Evolutionary conservation across 2,888 invertebrate species (phyloP).

Genomic region (Protonemura montana): DNA sequence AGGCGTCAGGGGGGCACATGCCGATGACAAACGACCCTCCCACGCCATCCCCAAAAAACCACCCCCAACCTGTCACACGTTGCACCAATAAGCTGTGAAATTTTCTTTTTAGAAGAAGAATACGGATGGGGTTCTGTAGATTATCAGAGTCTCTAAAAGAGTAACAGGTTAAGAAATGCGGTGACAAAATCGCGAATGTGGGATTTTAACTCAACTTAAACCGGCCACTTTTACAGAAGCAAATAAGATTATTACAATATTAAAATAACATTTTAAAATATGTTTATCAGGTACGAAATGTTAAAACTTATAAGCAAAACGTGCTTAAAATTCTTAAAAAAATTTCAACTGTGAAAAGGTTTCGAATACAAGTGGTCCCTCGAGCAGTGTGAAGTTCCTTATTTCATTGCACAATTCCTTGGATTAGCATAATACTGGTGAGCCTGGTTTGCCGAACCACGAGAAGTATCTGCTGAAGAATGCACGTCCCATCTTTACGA

Average conservation of each 20-base stretch:
- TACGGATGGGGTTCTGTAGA: background rate
- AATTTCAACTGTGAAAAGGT: background rate
- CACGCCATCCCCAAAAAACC: background rate
- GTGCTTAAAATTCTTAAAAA: background rate
- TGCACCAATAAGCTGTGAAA: conserved; percentile 5
- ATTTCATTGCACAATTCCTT: background rate
- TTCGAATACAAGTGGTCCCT: background rate
- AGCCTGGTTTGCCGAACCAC: background rate
- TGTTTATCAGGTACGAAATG: too few species aligned
- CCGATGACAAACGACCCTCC: background rate
- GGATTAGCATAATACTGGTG: background rate
- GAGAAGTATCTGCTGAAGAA: background rate
- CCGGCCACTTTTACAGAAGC: too few species aligned
- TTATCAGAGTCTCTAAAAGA: background rate
- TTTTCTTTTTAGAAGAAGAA: background rate
- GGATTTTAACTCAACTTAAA: too few species aligned
- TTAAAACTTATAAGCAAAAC: background rate
- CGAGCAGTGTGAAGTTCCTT: background rate
- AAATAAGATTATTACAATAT: too few species aligned
- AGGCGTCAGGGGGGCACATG: conserved; percentile 2
- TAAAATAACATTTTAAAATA: too few species aligned
- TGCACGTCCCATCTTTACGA: background rate
- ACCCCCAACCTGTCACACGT: background rate
- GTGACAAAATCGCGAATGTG: background rate
- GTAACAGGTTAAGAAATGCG: background rate